These are phyloP conservation scores for Rhizoglyphus robini DNA, from an alignment of 1,140 invertebrate species.

Conservation along the genomic window DNA sequence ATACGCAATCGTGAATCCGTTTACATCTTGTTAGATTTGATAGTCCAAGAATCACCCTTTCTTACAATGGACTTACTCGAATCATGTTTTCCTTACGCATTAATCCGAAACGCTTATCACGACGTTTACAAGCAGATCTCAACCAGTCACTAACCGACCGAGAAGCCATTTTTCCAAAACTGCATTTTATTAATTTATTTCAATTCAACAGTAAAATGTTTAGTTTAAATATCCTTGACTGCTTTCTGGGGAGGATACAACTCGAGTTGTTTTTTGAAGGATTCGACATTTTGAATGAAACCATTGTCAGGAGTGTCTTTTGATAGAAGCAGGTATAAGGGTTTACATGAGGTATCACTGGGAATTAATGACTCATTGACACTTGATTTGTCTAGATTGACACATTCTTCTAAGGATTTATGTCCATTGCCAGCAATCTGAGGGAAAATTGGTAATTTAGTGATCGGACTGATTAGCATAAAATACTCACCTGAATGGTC, in stretches of 20 bases:
- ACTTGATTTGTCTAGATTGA: background rate
- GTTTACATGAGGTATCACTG: background rate
- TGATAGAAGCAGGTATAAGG: background rate
- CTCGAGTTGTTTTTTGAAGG: background rate
- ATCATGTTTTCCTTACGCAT: conserved; percentile 92
- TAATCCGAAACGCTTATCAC: conserved; percentile 91
- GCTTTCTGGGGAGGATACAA: background rate
- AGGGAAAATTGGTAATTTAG: background rate
- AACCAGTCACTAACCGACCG: background rate
- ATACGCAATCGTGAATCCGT: conserved; percentile 88
- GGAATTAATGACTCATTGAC: conserved; percentile 16
- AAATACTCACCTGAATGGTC: conserved; percentile 17
- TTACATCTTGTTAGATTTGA: conserved; percentile 81
- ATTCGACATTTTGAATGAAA: background rate
- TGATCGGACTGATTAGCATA: background rate
- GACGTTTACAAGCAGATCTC: conserved; percentile 60
- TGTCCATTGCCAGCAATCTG: conserved; percentile 22
- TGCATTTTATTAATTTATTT: background rate
- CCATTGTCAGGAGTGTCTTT: background rate
- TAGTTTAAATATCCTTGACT: background rate
- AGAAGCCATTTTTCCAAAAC: background rate
- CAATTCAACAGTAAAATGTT: background rate
- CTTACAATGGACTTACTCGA: conserved; percentile 94
- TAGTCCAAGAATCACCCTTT: conserved; percentile 93
- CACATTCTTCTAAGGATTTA: conserved; percentile 15